Percentiles rank a stretch among this genome's conserved stretches.
These are phyloP conservation scores for Oreohelix idahoensis DNA, from an alignment of 1,140 invertebrate genomes.

Conservation along the genomic window DNA sequence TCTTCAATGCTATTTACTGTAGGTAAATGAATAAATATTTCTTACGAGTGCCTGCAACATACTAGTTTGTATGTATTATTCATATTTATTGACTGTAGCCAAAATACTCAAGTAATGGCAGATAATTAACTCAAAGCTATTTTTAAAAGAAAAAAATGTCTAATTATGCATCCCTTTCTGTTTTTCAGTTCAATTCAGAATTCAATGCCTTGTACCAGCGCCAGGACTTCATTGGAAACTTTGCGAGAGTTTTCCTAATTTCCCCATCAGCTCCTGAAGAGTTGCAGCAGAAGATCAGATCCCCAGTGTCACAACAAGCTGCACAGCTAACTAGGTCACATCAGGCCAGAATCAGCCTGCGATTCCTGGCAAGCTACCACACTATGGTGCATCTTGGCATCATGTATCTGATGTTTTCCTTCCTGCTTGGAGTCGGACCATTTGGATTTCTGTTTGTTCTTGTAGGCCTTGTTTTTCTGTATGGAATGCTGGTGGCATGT, in stretches of 20 bases:
- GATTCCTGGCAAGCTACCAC: constrained; percentile 80
- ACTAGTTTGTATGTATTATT: no score
- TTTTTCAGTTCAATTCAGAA: constrained; percentile 78
- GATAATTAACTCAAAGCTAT: no score
- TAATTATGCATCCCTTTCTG: neutral
- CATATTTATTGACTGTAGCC: no score
- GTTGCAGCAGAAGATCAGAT: constrained; percentile 76
- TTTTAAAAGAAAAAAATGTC: no score
- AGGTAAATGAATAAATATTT: no score
- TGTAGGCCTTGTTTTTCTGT: neutral
- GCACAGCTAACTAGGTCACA: constrained; percentile 74
- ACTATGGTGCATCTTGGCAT: constrained; percentile 73
- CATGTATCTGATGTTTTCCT: constrained; percentile 53
- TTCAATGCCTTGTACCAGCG: constrained; percentile 79
- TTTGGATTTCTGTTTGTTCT: constrained; percentile 34
- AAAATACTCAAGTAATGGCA: no score
- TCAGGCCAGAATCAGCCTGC: constrained; percentile 81
- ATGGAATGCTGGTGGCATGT: constrained; percentile 19
- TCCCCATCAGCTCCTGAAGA: constrained; percentile 74
- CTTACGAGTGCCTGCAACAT: no score
- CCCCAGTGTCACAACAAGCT: constrained; percentile 75
- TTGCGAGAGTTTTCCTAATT: constrained; percentile 79
- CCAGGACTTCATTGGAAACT: constrained; percentile 78
- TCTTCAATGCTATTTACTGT: no score
- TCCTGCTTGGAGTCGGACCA: constrained; percentile 41